These are phyloP conservation scores for Oppia nitens DNA, from an alignment of 1,140 invertebrate genomes.

Conservation along the genomic window DNA sequence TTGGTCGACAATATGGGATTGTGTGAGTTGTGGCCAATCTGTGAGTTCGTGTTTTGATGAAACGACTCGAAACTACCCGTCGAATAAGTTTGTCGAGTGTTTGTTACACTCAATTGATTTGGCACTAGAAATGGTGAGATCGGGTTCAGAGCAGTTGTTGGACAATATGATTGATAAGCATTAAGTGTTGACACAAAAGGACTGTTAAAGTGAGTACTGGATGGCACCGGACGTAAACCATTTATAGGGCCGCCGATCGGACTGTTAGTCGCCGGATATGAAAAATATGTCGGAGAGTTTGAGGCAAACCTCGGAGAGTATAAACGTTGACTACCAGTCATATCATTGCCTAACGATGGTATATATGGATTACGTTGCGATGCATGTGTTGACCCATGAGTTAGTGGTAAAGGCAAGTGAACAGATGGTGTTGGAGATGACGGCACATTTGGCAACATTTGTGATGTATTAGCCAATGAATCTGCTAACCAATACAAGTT, in stretches of 20 bases:
- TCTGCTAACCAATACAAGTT: not conserved
- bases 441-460: not conserved
- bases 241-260: not conserved
- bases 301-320: not conserved
- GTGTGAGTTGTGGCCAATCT: not conserved
- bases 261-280: not conserved
- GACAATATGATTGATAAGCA: not conserved
- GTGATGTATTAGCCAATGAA: not conserved
- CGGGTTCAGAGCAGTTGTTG: not conserved
- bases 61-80: not conserved
- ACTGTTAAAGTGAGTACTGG: not conserved
- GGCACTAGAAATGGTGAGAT: slow-evolving; percentile 14
- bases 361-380: not conserved
- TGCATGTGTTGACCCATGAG: not conserved
- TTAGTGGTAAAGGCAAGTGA: not conserved
- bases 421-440: not conserved
- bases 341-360: too few species aligned
- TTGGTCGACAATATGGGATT: not conserved
- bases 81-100: not conserved
- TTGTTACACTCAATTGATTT: not conserved
- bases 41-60: too few species aligned
- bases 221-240: too few species aligned
- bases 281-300: not conserved
- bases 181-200: not conserved
- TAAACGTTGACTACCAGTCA: not conserved